Evolutionary conservation across 2,797 vertebrate species (phyloP).

Genomic region (Phylloscopus collybita): DNA sequence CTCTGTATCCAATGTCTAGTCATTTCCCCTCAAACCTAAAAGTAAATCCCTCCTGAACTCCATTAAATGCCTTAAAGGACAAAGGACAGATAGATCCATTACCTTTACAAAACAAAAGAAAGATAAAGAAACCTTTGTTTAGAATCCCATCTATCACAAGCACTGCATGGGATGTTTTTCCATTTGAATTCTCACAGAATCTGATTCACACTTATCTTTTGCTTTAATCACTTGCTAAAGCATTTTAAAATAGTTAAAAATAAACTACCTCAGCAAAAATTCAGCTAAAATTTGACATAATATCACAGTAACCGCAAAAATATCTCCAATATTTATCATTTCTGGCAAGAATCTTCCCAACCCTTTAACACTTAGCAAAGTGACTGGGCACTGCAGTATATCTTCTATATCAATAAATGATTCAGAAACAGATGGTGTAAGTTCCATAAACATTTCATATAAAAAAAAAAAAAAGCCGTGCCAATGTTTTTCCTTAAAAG

Average conservation of each 20-base stretch:
- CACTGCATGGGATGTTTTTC: background rate
- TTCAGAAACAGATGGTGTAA: constrained; percentile 48
- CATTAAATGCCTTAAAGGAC: background rate
- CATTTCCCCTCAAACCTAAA: background rate
- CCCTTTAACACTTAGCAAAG: constrained; percentile 4
- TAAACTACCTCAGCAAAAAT: background rate
- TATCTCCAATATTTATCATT: constrained; percentile 30
- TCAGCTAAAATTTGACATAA: constrained; percentile 1
- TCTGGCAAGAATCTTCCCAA: background rate
- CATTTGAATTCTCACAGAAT: background rate
- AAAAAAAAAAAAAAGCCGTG: constrained; percentile 3
- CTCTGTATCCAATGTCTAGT: background rate
- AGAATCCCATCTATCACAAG: background rate
- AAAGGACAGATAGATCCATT: background rate
- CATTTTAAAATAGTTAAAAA: constrained; percentile 19
- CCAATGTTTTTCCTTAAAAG: constrained; percentile 1
- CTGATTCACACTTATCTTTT: background rate
- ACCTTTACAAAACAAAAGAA: background rate
- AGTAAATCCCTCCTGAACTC: background rate
- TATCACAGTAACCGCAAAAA: background rate
- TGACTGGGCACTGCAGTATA: background rate
- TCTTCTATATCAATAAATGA: constrained; percentile 18
- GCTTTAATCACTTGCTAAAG: background rate
- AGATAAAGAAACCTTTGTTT: background rate
- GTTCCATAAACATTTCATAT: constrained; percentile 39